Evolutionary conservation across 2,888 invertebrate species (phyloP), one percentile per base, ranked within the genome.

Genomic region (Synergus japonicus): DNA sequence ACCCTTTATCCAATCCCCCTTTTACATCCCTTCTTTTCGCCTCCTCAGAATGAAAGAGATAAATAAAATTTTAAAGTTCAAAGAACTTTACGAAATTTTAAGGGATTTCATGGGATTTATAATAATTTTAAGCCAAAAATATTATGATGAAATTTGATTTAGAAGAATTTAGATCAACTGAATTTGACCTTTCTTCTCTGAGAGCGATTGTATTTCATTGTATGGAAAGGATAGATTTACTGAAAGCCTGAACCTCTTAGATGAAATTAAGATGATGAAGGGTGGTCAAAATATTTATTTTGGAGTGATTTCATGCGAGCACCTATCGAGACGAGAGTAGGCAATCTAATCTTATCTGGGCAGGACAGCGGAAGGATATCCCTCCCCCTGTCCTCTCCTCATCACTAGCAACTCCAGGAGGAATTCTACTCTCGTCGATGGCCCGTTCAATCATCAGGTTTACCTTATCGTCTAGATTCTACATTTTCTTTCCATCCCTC

Each of bases 301-400:
- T 73, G 54, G 37, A n/a, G 73, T 73, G 73, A 73, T 73, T 49
- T 73, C 29, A 37, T 54, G 37, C 54, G 73, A 73, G 73, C 37
- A 54, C 37, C 54, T n/a, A 73, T 73, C 54, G 37, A 73, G 46
- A 37, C 73, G 86, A 85, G 85, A 81, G 83, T 83, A 85, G 86
- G 88, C 90, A 90, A 91, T 91, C 90, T 89, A 91, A 91, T 91
- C 90, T 89, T 91, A 91, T 91, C 88, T 91, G 83, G 86, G 87
- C 86, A 80, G 79, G 73, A 73, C 54, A 77, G 86, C 85, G 87
- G 86, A 87, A 88, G 84, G 79, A 84, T 82, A 86, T 85, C 83
- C 78, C 76, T 63, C 80, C 76, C 78, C 76, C 18, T 18, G 7
- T 76, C 81, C 83, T 83, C 78, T 76, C 58, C 29, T 46, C 78